Evolutionary conservation across 2,113 vertebrate species (phyloP).

Genomic region (Cranoglanis bouderius): DNA sequence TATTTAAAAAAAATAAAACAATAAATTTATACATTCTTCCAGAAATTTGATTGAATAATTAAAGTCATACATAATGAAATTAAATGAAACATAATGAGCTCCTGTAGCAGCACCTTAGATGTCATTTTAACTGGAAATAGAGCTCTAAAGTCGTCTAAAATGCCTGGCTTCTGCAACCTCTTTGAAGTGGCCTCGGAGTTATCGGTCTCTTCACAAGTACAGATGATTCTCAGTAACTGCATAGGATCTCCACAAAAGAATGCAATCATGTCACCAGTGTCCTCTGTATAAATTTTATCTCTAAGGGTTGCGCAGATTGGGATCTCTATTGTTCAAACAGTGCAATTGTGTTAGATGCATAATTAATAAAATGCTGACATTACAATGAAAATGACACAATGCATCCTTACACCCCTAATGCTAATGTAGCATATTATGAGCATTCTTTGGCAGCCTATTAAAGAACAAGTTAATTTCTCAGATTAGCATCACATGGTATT

Average conservation of each 20-base stretch:
- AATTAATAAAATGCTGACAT: background rate
- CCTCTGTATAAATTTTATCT: background rate
- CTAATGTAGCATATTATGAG: background rate
- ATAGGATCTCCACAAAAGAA: background rate
- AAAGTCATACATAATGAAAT: too few species aligned
- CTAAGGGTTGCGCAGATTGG: background rate
- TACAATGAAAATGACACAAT: too few species aligned
- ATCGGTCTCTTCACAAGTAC: background rate
- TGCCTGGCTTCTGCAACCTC: background rate
- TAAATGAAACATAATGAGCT: background rate
- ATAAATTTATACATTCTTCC: background rate
- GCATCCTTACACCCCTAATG: background rate
- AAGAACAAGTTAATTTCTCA: slow-evolving; percentile 1
- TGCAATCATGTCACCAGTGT: background rate
- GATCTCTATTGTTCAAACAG: background rate
- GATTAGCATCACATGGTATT: slow-evolving; percentile 44
- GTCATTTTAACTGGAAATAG: background rate
- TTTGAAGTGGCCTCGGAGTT: background rate
- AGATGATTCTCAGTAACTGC: background rate
- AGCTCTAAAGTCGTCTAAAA: background rate
- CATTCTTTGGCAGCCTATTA: slow-evolving; percentile 2
- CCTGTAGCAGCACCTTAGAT: background rate
- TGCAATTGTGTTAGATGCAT: background rate
- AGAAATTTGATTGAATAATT: background rate
- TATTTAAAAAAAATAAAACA: background rate